phyloP scores from a whole-genome alignment of 1,140 invertebrate species.

The Drosophila athabasca region DNA sequence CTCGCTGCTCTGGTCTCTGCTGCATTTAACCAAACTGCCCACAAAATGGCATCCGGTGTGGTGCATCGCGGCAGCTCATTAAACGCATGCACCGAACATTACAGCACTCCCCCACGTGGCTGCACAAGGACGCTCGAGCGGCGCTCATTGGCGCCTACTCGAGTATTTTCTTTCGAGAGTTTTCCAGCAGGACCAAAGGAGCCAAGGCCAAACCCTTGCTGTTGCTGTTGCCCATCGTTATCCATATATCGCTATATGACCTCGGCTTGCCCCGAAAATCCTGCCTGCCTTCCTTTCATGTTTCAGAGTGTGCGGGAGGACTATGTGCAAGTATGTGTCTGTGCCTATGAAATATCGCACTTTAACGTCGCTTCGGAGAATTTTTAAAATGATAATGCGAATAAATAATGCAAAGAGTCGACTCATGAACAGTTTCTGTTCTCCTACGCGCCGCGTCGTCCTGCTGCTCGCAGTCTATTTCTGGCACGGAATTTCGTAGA shows the following conservation, averaged over 20 bases:
- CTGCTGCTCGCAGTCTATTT: no score
- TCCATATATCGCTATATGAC: not conserved
- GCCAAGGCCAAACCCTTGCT: constrained; percentile 28
- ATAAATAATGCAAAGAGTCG: constrained; percentile 59
- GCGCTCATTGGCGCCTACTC: constrained; percentile 27
- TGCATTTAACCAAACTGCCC: constrained; percentile 54
- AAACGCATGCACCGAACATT: constrained; percentile 59
- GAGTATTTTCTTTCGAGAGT: constrained; percentile 39
- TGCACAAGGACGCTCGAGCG: constrained; percentile 2
- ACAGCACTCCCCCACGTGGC: not conserved
- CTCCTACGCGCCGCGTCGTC: not conserved
- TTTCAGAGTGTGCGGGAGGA: not conserved
- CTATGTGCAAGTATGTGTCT: constrained; percentile 5
- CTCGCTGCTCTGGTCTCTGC: no score
- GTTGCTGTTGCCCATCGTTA: not conserved
- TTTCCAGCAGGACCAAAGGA: constrained; percentile 1
- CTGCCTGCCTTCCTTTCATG: no score
- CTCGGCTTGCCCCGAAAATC: no score
- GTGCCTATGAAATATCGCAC: constrained; percentile 58
- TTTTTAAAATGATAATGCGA: constrained; percentile 69
- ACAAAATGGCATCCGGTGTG: constrained; percentile 40
- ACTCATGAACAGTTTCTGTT: constrained; percentile 21
- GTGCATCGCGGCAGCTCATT: constrained; percentile 65
- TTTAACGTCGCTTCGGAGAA: constrained; percentile 57
- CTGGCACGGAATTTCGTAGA: constrained; percentile 43